Percentiles rank a stretch among this genome's conserved stretches.
These are phyloP conservation scores for Clarias laeviceps DNA, from an alignment of 2,797 vertebrate genomes.

Conservation along the genomic window DNA sequence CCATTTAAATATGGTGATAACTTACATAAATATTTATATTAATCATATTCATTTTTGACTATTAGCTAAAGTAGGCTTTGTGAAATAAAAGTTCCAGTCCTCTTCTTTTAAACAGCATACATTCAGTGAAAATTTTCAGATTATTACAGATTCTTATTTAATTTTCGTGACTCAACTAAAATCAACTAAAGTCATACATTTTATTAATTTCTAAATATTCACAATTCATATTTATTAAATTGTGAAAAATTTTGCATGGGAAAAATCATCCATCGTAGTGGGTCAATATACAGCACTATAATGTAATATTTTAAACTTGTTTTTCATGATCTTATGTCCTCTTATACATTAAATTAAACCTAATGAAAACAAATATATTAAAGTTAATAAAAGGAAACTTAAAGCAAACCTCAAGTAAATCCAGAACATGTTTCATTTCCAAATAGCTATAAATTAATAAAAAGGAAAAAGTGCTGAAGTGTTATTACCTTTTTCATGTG, in stretches of 20 bases:
- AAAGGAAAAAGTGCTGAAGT: neutral
- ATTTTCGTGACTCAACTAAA: neutral
- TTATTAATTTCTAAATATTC: neutral
- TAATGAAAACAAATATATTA: neutral
- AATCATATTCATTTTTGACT: neutral
- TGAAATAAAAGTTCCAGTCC: neutral
- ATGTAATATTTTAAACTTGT: too few species aligned
- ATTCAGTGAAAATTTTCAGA: neutral
- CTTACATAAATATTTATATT: neutral
- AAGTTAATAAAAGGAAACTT: too few species aligned
- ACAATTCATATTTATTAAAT: neutral
- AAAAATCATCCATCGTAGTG: neutral
- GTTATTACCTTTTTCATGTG: conserved; percentile 27
- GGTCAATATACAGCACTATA: too few species aligned
- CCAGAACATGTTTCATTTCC: neutral
- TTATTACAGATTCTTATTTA: too few species aligned
- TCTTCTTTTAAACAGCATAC: neutral
- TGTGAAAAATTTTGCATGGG: neutral
- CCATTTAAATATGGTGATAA: neutral
- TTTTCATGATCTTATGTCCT: neutral
- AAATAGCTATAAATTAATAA: neutral
- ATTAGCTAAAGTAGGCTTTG: neutral
- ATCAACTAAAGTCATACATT: neutral
- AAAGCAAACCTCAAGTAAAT: neutral
- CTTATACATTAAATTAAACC: neutral